Percentiles rank a stretch among this genome's conserved stretches.
These are phyloP conservation scores for Crossocerus cetratus DNA, from an alignment of 2,888 invertebrate genomes.

Conservation along the genomic window DNA sequence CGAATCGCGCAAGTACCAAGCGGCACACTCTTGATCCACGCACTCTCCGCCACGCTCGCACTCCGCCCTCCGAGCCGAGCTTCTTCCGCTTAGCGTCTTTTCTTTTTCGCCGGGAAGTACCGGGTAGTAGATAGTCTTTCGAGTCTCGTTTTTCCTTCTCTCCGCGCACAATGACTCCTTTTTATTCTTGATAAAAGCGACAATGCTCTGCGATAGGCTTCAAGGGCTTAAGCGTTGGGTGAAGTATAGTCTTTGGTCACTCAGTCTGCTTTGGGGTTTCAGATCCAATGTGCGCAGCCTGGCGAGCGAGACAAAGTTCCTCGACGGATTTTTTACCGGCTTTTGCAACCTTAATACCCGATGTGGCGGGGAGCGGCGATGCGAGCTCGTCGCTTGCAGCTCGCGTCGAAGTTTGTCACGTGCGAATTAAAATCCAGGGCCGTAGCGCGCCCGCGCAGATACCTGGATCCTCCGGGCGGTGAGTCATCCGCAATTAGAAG, in stretches of 20 bases:
- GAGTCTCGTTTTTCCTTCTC: background rate
- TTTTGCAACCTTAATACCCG: background rate
- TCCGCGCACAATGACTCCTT: background rate
- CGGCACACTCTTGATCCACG: background rate
- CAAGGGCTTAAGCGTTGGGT: too few species aligned
- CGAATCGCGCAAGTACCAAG: background rate
- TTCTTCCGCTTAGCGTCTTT: background rate
- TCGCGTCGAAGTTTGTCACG: conserved; percentile 22
- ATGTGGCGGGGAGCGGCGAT: background rate
- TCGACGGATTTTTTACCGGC: too few species aligned
- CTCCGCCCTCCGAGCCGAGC: background rate
- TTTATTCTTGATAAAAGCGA: background rate
- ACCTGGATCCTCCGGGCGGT: conserved; percentile 12
- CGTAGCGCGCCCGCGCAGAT: conserved; percentile 6
- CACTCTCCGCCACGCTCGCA: background rate
- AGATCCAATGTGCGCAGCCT: too few species aligned
- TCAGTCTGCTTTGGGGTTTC: too few species aligned
- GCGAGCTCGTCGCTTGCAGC: background rate
- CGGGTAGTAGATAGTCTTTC: background rate
- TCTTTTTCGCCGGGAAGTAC: background rate
- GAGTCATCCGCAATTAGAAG: conserved; percentile 24
- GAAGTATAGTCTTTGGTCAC: too few species aligned
- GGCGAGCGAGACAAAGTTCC: too few species aligned
- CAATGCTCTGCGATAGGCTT: too few species aligned
- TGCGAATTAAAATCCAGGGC: conserved; percentile 33